Evolutionary conservation across 1,140 invertebrate species (phyloP), one percentile per base, ranked within the genome.

Genomic region (Hycleus phaleratus): DNA sequence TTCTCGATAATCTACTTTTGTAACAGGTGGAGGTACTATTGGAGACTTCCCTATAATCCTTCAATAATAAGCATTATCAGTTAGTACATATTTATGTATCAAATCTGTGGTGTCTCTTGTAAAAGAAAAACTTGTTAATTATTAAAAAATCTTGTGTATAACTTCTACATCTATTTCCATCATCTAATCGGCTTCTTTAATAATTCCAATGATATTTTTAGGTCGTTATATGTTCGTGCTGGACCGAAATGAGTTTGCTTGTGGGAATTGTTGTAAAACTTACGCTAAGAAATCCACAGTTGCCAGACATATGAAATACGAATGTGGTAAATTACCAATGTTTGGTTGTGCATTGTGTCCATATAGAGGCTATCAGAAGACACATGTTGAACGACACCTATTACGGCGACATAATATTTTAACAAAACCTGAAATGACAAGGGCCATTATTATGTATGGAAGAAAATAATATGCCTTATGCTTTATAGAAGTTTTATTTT

Each of bases 271-370:
- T 70, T 77, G 79, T 46, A 81, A 81, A 69, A 75, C 75, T 56
- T 81, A 81, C 68, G 78, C 78, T 62, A 77, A 78, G 70, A 80
- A 79, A 56, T 78, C 78, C 52, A 80, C 78, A 11, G 69, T 82
- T 60, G 78, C 77, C 61, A 72, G 82, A 51, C 85, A 87, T 62
- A 80, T 81, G 62, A 85, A 81, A 61, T 85, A 82, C 70, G 85
- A 87, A 68, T 88, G 86, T 70, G 81, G 82, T 8, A 81, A 84
- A 60, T 73, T 79, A 56, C 84, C 84, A 5, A 77, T 79, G 61
- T 88, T 85, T 73, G 76, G 80, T 65, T 84, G 85, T 65, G 79
- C 82, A 18, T 74, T 75, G 32, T 82, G 80, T 61, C 66, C 66
- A 9, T 74, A 74, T 52, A 70, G 70, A 25, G 74, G 73, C 44